Base-by-base conservation (phyloP, 2,888 invertebrate genomes). In the Meteorus cinctellus region DNA sequence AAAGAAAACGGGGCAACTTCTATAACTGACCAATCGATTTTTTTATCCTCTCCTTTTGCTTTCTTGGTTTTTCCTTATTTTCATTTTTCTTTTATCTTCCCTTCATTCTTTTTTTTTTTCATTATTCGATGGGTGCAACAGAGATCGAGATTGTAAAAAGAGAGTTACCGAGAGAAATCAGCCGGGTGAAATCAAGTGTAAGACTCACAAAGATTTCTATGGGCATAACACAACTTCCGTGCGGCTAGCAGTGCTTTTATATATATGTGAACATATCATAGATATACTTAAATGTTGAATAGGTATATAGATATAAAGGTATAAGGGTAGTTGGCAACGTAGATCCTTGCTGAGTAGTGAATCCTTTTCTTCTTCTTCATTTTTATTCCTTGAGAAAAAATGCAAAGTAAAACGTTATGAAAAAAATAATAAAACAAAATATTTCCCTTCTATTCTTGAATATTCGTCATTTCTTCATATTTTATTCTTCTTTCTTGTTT, bases 121-220 rank as follows among this genome's bases (percentile, higher is more conserved):
- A 51, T 55, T 65, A 34, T 67, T 41, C 29, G 59, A 59, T 36
- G 31, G 27, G 65, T 19, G 66, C 19, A 29, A 75, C 27, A 69
- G 60, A 66, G 48, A 72, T 68, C 31, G 8, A 41, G 41, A 41
- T 41, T 41, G 2, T 45, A 27, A 14, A 68, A 29, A 29, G 19
- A 27, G 59, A 41, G 51, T 59, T 73, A 45, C 66, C 55, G 69
- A 24, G 41, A 65, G 29, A 27, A 67, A 67, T 34, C 59, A 63
- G 68, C 65, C 74, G 74, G 74, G 79, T 75, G 74, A 76, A 79
- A 74, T 78, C 76, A 76, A 79, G 76, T 77, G 80, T 78, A 77
- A 80, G 72, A 29, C 27, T 72, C 72, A 73, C 76, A 76, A 76
- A 76, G 76, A 76, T 72, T 76, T 76, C 65, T 73, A 76, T 73